Evolutionary conservation across 1,140 invertebrate genomes (phyloP).

Genomic region (Leptestheria dahalacensis): DNA sequence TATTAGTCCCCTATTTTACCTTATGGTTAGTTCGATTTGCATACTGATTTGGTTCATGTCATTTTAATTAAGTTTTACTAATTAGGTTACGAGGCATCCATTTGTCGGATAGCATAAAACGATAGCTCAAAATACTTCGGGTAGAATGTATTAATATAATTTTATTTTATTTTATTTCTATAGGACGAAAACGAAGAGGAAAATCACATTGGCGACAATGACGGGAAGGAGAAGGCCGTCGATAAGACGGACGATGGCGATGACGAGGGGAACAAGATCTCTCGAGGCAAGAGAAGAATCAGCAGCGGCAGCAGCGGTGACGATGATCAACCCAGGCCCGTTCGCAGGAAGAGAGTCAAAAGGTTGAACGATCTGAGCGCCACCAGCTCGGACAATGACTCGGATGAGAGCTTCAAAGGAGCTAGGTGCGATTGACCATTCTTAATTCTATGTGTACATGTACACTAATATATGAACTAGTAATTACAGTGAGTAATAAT

Average conservation of each 20-base stretch:
- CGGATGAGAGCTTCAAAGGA: conserved; percentile 76
- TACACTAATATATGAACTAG: too few relatives aligned
- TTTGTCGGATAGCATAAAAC: too few relatives aligned
- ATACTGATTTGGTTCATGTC: too few relatives aligned
- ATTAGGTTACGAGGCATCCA: too few relatives aligned
- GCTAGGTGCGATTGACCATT: too few relatives aligned
- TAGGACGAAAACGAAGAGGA: conserved; percentile 26
- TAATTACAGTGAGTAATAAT: too few relatives aligned
- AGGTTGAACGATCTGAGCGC: conserved; percentile 67
- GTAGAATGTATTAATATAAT: too few relatives aligned
- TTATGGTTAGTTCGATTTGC: too few relatives aligned
- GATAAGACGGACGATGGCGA: conserved; percentile 25
- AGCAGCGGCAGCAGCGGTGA: conserved; percentile 24
- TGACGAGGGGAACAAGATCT: conserved; percentile 20
- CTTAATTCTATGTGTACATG: too few relatives aligned
- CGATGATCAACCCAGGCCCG: conserved; percentile 17
- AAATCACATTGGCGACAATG: conserved; percentile 25
- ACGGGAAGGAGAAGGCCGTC: conserved; percentile 20
- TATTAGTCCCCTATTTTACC: too few relatives aligned
- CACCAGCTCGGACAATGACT: conserved; percentile 56
- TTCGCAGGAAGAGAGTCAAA: conserved; percentile 25
- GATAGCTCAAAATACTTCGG: neutral
- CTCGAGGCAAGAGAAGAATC: conserved; percentile 22
- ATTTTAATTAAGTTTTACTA: too few relatives aligned
- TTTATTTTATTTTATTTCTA: neutral